phyloP scores from a whole-genome alignment of 2,888 invertebrate genomes.

The Cecidostiba fungosa region DNA sequence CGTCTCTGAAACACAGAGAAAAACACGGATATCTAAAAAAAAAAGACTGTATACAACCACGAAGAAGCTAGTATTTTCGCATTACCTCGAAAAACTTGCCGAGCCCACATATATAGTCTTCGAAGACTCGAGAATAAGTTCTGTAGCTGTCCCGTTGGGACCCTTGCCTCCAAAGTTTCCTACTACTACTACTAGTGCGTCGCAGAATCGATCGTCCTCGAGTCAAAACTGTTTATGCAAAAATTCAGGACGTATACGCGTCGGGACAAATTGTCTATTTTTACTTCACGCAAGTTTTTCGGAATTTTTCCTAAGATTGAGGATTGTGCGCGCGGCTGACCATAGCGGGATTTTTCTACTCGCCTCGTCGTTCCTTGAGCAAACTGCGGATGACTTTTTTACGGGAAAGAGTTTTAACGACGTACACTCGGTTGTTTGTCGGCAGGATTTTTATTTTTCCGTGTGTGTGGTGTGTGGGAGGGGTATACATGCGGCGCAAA shows the following conservation, averaged over 20 bases:
- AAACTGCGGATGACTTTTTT: background rate
- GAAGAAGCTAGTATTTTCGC: background rate
- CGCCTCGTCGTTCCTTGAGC: background rate
- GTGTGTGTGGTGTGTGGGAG: background rate
- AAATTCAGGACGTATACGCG: background rate
- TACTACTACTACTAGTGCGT: background rate
- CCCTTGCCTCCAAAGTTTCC: constrained; percentile 4
- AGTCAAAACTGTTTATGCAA: constrained; percentile 47
- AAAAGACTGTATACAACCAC: background rate
- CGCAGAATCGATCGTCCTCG: constrained; percentile 28
- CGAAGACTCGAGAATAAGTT: background rate
- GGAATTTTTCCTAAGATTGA: background rate
- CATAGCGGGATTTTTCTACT: background rate
- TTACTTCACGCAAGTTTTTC: background rate
- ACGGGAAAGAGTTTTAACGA: background rate
- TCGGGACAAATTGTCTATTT: background rate
- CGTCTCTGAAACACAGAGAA: background rate
- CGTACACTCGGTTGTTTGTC: background rate
- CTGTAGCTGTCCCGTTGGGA: background rate
- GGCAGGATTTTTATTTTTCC: background rate
- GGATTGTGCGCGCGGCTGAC: background rate
- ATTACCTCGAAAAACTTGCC: constrained; percentile 1
- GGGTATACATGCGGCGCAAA: background rate
- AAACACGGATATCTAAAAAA: background rate
- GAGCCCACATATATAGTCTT: background rate